Evolutionary conservation across 2,797 vertebrate species (phyloP).

Genomic region (Aulostomus chinensis): DNA sequence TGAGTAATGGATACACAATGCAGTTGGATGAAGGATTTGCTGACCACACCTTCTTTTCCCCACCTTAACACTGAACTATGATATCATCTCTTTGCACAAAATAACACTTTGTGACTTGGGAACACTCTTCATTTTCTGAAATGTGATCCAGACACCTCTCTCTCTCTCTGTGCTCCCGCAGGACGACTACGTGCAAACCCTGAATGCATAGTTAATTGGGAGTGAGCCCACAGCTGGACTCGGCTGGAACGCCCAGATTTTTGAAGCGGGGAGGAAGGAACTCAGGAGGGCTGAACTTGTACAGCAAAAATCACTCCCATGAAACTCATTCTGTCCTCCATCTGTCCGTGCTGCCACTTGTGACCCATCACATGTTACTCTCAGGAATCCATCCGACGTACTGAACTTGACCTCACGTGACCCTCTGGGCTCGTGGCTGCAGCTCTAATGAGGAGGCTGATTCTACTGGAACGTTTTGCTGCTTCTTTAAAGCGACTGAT

Average conservation of each 20-base stretch:
- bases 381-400: background rate
- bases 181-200: conserved; percentile 36
- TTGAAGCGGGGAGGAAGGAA: conserved; percentile 21
- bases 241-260: conserved; percentile 30
- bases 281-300: conserved; percentile 12
- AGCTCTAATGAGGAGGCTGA: too few relatives aligned
- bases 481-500: background rate
- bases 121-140: conserved; percentile 46
- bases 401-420: background rate
- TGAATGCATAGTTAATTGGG: conserved; percentile 47
- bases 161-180: conserved; percentile 36
- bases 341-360: conserved; percentile 26
- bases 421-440: background rate
- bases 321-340: conserved; percentile 12
- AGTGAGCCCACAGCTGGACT: conserved; percentile 59
- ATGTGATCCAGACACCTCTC: conserved; percentile 58
- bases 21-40: conserved; percentile 38
- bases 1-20: conserved; percentile 34
- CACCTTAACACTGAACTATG: conserved; percentile 53
- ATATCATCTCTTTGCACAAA: conserved; percentile 67
- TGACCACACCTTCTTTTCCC: conserved; percentile 54
- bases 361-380: conserved; percentile 17
- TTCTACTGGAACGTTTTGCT: too few relatives aligned
- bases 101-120: conserved; percentile 30
- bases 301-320: conserved; percentile 8